phyloP scores from a whole-genome alignment of 2,797 vertebrate species.

The Stomatorhinus walkeri region DNA sequence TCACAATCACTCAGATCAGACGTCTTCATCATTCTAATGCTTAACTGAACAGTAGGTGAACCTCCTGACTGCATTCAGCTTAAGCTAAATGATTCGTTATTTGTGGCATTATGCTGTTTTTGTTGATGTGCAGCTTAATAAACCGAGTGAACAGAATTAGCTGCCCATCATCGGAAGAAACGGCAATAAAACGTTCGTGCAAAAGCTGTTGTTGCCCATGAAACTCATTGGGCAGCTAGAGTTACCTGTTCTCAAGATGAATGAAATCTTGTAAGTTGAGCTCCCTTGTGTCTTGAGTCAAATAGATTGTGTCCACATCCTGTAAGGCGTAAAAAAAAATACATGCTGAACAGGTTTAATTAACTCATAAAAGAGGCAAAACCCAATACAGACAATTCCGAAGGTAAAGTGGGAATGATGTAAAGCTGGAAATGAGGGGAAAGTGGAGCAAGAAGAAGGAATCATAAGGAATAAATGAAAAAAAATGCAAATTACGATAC shows the following conservation, averaged over 20 bases:
- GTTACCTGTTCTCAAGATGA: constrained; percentile 87
- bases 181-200: not conserved
- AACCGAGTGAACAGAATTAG: not conserved
- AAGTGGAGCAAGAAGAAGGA: not conserved
- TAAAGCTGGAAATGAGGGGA: not conserved
- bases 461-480: not conserved
- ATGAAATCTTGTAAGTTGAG: constrained; percentile 91
- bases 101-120: not conserved
- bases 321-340: constrained; percentile 37
- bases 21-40: not conserved
- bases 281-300: constrained; percentile 87
- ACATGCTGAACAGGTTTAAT: not conserved
- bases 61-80: not conserved
- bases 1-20: not conserved
- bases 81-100: not conserved
- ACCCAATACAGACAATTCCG: not conserved
- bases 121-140: not conserved
- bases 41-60: not conserved
- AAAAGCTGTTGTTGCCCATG: not conserved
- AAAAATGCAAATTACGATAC: not conserved
- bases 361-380: not conserved
- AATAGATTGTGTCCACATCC: constrained; percentile 96
- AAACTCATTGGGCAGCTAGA: not conserved
- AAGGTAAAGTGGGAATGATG: not conserved
- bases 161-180: not conserved